These are phyloP conservation scores for Salminus brasiliensis DNA, from an alignment of 2,113 vertebrate genomes.

Conservation along the genomic window DNA sequence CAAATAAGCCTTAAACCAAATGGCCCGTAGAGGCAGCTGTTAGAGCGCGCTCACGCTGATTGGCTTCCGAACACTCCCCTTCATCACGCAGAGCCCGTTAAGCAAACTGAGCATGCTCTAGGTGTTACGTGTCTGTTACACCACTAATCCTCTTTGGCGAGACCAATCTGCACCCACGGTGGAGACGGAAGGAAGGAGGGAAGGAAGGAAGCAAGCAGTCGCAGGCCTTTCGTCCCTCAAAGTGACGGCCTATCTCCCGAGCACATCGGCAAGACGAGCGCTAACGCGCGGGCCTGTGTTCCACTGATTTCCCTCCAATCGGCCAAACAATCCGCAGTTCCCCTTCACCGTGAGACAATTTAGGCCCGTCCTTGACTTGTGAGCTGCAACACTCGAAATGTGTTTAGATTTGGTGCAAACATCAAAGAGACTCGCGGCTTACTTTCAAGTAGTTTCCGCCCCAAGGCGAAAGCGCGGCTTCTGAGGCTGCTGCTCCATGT, in stretches of 20 bases:
- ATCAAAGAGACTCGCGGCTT: constrained; percentile 79
- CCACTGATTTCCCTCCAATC: not conserved
- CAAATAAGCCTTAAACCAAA: constrained; percentile 62
- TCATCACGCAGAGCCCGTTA: constrained; percentile 66
- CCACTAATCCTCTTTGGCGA: constrained; percentile 41
- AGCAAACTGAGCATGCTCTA: constrained; percentile 58
- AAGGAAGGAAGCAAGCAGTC: constrained; percentile 54
- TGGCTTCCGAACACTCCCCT: constrained; percentile 64
- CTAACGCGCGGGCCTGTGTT: not conserved
- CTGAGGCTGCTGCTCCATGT: constrained; percentile 71
- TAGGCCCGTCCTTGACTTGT: constrained; percentile 77
- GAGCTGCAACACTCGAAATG: constrained; percentile 74
- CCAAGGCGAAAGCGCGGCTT: constrained; percentile 71
- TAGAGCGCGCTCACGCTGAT: constrained; percentile 65
- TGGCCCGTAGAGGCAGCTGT: constrained; percentile 66
- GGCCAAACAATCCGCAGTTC: constrained; percentile 48
- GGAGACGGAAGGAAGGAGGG: constrained; percentile 55
- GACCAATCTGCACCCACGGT: constrained; percentile 63
- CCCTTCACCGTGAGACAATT: constrained; percentile 71
- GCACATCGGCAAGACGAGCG: constrained; percentile 55
- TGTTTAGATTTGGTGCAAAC: constrained; percentile 78
- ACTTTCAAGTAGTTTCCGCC: constrained; percentile 79
- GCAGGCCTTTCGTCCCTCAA: constrained; percentile 61
- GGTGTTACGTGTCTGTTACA: constrained; percentile 56
- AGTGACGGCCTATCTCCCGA: constrained; percentile 56